Evolutionary conservation across 2,797 vertebrate species (phyloP).

Genomic region (Rhinophrynus dorsalis): DNA sequence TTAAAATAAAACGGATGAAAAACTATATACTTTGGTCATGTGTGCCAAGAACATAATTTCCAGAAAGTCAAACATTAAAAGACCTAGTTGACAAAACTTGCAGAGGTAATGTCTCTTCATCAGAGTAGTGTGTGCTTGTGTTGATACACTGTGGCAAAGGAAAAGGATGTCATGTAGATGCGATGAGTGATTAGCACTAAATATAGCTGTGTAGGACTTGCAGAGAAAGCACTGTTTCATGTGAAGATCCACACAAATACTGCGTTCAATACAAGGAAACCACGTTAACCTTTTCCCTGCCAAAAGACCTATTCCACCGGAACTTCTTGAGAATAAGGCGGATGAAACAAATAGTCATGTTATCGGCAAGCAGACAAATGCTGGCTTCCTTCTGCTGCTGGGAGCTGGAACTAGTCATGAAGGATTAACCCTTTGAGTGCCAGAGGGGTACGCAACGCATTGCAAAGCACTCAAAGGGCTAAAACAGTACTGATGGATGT

Average conservation of each 20-base stretch:
- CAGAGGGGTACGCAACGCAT: too few species aligned
- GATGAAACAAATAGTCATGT: conserved; percentile 35
- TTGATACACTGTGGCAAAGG: conserved; percentile 48
- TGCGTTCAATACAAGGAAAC: conserved; percentile 45
- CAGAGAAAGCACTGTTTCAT: conserved; percentile 53
- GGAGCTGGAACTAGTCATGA: conserved; percentile 22
- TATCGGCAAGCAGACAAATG: conserved; percentile 23
- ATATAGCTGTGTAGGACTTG: conserved; percentile 47
- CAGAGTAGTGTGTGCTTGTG: conserved; percentile 29
- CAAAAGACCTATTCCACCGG: conserved; percentile 24
- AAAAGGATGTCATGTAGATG: conserved; percentile 45
- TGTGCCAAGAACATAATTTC: too few species aligned
- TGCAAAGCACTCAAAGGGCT: too few species aligned
- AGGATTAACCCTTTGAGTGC: too few species aligned
- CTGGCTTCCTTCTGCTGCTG: conserved; percentile 26
- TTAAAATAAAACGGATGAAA: too few species aligned
- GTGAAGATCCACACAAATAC: conserved; percentile 51
- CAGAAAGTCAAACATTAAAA: conserved; percentile 2
- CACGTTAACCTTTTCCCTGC: conserved; percentile 35
- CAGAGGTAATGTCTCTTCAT: conserved; percentile 33
- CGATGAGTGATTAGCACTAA: conserved; percentile 53
- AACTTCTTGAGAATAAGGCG: conserved; percentile 35
- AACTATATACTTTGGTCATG: too few species aligned
- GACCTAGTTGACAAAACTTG: conserved; percentile 30
- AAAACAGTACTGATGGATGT: conserved; percentile 15